Base-by-base conservation (phyloP, 1,140 invertebrate species). In the Trinorchestia longiramus region DNA sequence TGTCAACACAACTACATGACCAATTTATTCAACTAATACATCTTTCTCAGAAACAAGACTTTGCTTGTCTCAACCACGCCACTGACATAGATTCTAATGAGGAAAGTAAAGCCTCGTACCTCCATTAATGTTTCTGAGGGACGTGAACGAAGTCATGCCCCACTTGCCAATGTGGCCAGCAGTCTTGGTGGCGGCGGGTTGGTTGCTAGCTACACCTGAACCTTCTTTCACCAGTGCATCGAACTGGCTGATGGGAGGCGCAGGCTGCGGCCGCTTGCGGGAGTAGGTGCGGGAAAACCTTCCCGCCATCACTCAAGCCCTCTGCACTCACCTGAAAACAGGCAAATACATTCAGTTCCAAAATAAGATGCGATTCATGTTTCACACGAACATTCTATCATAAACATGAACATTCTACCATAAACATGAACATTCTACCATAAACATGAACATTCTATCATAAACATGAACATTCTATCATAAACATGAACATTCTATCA, bases 101-200 rank as follows among this genome's bases (percentile, higher is more conserved):
- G n/a, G n/a, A 19, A 53, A 19, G 47, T 6, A 53, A 53, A 53
- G 47, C 47, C 19, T 45, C 47, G 47, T 98, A 98, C 92, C 92
- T 94, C 92, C 98, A 97, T 98, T 98, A 97, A 98, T 98, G 97
- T 98, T 99, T 97, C 99, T 98, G 96, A 99, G 98, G 0, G 99
- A 99, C 77, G 99, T 99, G 97, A 99, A 99, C 91, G 98, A 99
- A 96, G 99, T 99, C 97, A 99, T 98, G 97, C 99, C 99, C 99
- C 99, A 99, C 98, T 99, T 99, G 97, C 99, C 99, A 96, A 99
- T 98, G 77, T 98, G 99, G 96, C 98, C 99, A 96, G 99, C 98
- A 45, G 98, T 99, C 96, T 99, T 98, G 77, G 97, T 97, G 43
- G 98, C 98, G 88, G 98, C 98, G 41, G 99, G 99, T 97, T 98